Evolutionary conservation across 2,113 vertebrate genomes (phyloP).

Genomic region (Hystrix brachyura): DNA sequence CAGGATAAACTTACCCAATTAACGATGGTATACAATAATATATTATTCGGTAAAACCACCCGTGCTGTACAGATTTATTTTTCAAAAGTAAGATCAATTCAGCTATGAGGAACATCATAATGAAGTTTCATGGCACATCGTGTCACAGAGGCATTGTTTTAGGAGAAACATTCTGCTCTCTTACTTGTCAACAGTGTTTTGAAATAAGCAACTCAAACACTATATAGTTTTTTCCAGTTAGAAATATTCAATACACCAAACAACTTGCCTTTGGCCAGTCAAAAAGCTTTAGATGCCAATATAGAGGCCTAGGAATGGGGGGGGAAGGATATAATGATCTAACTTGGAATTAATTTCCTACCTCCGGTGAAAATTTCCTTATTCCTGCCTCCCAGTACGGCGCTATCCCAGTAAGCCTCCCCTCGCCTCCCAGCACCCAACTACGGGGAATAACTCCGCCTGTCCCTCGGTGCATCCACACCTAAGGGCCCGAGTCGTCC

Average conservation of each 20-base stretch:
- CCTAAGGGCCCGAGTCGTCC: neutral
- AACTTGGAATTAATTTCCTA: slow-evolving; percentile 4
- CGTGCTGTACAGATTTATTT: slow-evolving; percentile 18
- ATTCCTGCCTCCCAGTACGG: no score
- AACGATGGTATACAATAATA: neutral
- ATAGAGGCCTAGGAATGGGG: neutral
- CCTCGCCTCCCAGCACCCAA: neutral
- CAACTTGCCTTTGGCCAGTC: neutral
- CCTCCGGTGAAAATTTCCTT: slow-evolving; percentile 17
- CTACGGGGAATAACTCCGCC: neutral
- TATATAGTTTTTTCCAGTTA: neutral
- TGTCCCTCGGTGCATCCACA: neutral
- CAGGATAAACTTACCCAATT: slow-evolving; percentile 23
- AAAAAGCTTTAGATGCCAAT: slow-evolving; percentile 41
- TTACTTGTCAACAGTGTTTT: slow-evolving; percentile 60
- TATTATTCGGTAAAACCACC: slow-evolving; percentile 23
- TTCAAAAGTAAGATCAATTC: slow-evolving; percentile 54
- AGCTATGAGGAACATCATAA: slow-evolving; percentile 69
- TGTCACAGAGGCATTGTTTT: slow-evolving; percentile 74
- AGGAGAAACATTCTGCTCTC: neutral
- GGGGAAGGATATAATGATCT: neutral
- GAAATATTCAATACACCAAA: slow-evolving; percentile 57
- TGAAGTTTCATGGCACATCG: slow-evolving; percentile 69
- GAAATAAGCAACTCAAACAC: slow-evolving; percentile 41
- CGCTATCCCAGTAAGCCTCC: neutral